A percentile compares a stretch with the other conserved stretches of the same genome.
Evolutionary conservation across 2,888 invertebrate genomes (phyloP).

Genomic region (Andrena hattorfiana): DNA sequence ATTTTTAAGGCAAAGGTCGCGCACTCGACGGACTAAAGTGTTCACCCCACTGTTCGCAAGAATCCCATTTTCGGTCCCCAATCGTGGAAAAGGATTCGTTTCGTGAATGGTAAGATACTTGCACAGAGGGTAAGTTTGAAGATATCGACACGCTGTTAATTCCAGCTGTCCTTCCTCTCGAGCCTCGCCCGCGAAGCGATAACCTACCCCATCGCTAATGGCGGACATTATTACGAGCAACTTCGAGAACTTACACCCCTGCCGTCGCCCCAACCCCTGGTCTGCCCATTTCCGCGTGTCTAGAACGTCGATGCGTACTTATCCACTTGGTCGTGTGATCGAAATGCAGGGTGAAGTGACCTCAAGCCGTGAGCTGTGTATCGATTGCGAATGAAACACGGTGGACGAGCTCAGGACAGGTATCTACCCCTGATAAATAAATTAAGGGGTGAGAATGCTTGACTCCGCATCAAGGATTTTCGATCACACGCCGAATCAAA

Average conservation of each 20-base stretch:
- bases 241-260: constrained; percentile 74
- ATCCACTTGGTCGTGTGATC: constrained; percentile 49
- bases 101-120: constrained; percentile 45
- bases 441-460: constrained; percentile 74
- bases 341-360: constrained; percentile 49
- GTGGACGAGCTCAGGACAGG: constrained; percentile 77
- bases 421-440: constrained; percentile 79
- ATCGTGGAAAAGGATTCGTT: constrained; percentile 17
- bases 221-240: constrained; percentile 79
- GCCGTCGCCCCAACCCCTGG: constrained; percentile 15
- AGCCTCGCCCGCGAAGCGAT: constrained; percentile 72
- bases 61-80: not conserved
- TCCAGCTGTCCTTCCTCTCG: constrained; percentile 77
- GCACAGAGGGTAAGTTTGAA: constrained; percentile 63
- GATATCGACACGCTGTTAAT: constrained; percentile 77
- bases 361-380: constrained; percentile 62
- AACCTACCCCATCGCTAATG: constrained; percentile 77
- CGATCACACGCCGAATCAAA: constrained; percentile 59
- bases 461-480: constrained; percentile 77
- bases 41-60: not conserved
- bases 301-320: constrained; percentile 75
- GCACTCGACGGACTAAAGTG: not conserved
- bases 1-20: not conserved
- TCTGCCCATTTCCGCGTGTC: constrained; percentile 47
- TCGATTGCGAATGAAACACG: constrained; percentile 75